Conservation (phyloP, 2,888 invertebrate species). For the Athetis lepigone region DNA sequence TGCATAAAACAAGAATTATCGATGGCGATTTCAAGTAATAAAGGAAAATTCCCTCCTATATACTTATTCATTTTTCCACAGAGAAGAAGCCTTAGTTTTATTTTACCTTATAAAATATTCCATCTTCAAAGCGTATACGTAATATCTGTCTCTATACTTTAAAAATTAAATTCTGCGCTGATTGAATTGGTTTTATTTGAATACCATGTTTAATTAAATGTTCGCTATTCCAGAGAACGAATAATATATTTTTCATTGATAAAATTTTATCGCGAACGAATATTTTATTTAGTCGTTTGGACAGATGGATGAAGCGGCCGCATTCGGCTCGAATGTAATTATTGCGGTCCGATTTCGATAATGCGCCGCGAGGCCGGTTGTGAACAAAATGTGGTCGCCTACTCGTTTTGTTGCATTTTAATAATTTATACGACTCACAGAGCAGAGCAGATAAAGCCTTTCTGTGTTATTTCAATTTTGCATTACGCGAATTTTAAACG, state of each 20-base stretch:
- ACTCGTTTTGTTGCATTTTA: conserved; percentile 87
- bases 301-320: conserved; percentile 84
- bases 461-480: conserved; percentile 79
- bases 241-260: conserved; percentile 80
- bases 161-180: conserved; percentile 54
- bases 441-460: conserved; percentile 83
- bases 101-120: conserved; percentile 13
- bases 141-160: conserved; percentile 37
- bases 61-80: conserved; percentile 2
- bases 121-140: conserved; percentile 19
- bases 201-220: conserved; percentile 75
- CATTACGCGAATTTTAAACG: conserved; percentile 63
- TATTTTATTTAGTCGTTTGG: conserved; percentile 82
- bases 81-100: background rate
- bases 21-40: background rate
- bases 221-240: conserved; percentile 72
- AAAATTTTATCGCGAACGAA: conserved; percentile 80
- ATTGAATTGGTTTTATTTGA: conserved; percentile 69
- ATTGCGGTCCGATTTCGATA: conserved; percentile 89
- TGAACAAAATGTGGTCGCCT: conserved; percentile 84
- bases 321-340: conserved; percentile 88
- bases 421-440: conserved; percentile 84
- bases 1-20: conserved; percentile 2
- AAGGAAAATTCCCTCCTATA: background rate
- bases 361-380: conserved; percentile 84